A percentile compares a stretch with the other conserved stretches of the same genome.
These are phyloP conservation scores for Ptychobarbus kaznakovi DNA, from an alignment of 2,797 vertebrate species.

Conservation along the genomic window DNA sequence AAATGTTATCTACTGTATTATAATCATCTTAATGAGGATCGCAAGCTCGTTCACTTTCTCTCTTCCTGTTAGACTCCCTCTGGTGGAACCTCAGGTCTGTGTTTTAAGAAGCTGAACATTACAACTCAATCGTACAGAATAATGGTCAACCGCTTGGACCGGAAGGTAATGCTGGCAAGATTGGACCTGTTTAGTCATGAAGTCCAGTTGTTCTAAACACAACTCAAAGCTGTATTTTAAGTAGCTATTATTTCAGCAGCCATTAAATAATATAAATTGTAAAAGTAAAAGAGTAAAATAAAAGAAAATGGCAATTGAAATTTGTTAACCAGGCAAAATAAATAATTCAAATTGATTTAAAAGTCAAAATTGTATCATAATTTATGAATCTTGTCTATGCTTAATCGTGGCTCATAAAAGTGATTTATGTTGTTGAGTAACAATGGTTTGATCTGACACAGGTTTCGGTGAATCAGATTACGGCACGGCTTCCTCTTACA, in stretches of 20 bases:
- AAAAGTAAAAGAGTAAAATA: too few species aligned
- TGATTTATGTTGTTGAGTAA: slow-evolving; percentile 11
- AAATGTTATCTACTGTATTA: not conserved
- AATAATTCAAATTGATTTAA: not conserved
- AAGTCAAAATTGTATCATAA: not conserved
- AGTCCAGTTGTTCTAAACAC: not conserved
- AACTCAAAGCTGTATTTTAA: not conserved
- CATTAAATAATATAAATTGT: not conserved
- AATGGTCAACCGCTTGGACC: slow-evolving; percentile 88
- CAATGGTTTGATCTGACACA: slow-evolving; percentile 66
- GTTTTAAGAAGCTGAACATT: slow-evolving; percentile 96
- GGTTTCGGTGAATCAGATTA: slow-evolving; percentile 90
- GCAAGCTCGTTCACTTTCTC: slow-evolving; percentile 22
- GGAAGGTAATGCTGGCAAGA: slow-evolving; percentile 78
- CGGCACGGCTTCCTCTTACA: slow-evolving; percentile 86
- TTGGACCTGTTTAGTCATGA: not conserved
- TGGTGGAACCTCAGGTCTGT: slow-evolving; percentile 90
- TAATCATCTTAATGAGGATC: not conserved
- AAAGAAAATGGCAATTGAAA: too few species aligned
- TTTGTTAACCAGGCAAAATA: not conserved
- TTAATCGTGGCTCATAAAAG: not conserved
- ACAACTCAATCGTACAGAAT: slow-evolving; percentile 85
- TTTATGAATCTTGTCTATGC: too few species aligned
- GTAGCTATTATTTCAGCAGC: not conserved
- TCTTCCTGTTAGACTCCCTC: slow-evolving; percentile 80